phyloP scores from a whole-genome alignment of 2,113 vertebrate species.

The Pluvialis apricaria region DNA sequence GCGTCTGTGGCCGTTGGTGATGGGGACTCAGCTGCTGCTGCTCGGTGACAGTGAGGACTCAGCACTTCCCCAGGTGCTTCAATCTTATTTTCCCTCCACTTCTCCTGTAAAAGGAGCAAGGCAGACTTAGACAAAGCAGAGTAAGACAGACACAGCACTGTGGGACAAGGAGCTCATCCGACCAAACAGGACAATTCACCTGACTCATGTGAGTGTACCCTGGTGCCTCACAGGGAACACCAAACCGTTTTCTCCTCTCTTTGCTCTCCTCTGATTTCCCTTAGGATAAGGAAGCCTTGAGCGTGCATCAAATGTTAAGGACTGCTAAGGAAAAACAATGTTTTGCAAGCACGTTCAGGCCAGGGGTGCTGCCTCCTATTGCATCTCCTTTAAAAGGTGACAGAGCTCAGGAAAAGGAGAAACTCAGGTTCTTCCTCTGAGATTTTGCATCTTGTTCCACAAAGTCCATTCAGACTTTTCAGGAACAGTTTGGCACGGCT shows the following conservation, averaged over 20 bases:
- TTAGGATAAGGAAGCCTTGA: neutral
- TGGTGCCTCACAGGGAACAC: neutral
- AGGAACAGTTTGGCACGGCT: constrained; percentile 12
- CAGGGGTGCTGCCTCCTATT: neutral
- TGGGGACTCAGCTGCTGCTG: neutral
- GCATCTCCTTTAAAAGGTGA: neutral
- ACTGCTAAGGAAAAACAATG: neutral
- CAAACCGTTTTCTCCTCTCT: neutral
- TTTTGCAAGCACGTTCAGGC: neutral
- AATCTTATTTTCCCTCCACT: constrained; percentile 54
- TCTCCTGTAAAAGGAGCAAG: constrained; percentile 22
- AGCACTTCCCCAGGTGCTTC: constrained; percentile 59
- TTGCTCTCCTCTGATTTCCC: neutral
- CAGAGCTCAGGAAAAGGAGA: neutral
- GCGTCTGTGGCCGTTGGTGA: accelerated
- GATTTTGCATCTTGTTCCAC: neutral
- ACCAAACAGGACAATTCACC: neutral
- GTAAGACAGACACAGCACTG: neutral
- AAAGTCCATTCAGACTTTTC: constrained; percentile 38
- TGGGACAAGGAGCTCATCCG: neutral
- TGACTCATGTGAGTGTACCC: neutral
- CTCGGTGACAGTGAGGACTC: neutral
- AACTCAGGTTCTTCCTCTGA: neutral
- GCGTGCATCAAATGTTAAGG: neutral
- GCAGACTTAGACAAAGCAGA: neutral